phyloP scores from a whole-genome alignment of 2,113 vertebrate genomes.

The Paralichthys olivaceus region DNA sequence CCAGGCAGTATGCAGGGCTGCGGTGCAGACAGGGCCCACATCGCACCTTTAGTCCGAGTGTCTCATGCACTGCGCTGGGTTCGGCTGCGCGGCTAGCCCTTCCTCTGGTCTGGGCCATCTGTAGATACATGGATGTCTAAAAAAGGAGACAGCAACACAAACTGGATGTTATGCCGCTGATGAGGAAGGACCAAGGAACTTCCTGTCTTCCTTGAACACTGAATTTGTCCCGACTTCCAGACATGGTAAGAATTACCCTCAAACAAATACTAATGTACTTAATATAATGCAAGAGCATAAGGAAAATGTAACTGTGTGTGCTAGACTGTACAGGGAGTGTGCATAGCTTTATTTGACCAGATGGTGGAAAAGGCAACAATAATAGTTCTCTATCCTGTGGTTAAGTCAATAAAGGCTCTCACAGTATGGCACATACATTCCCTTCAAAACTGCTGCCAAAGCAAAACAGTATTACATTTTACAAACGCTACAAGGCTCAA shows the following conservation, averaged over 20 bases:
- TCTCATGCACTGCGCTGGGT: conserved; percentile 86
- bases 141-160: conserved; percentile 80
- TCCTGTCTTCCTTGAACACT: conserved; percentile 2
- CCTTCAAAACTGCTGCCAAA: conserved; percentile 49
- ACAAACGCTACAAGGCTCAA: conserved; percentile 23
- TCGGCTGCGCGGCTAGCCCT: conserved; percentile 92
- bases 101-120: conserved; percentile 90
- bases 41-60: conserved; percentile 93
- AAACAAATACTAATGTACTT: not conserved
- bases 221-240: conserved; percentile 9
- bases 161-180: conserved; percentile 61
- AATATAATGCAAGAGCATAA: conserved; percentile 3
- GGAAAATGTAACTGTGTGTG: conserved; percentile 17
- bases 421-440: conserved; percentile 50
- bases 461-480: conserved; percentile 42
- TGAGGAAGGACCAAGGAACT: conserved; percentile 14
- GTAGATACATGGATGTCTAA: conserved; percentile 85
- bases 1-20: conserved; percentile 47
- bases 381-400: conserved; percentile 51
- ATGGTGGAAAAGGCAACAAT: conserved; percentile 58
- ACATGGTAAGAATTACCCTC: not conserved
- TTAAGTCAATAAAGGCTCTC: conserved; percentile 57
- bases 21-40: conserved; percentile 69
- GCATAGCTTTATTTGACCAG: conserved; percentile 53
- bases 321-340: conserved; percentile 12